Percentiles rank a stretch among this genome's conserved stretches.
These are phyloP conservation scores for Amblyteles armatorius DNA, from an alignment of 2,888 invertebrate genomes.

Conservation along the genomic window DNA sequence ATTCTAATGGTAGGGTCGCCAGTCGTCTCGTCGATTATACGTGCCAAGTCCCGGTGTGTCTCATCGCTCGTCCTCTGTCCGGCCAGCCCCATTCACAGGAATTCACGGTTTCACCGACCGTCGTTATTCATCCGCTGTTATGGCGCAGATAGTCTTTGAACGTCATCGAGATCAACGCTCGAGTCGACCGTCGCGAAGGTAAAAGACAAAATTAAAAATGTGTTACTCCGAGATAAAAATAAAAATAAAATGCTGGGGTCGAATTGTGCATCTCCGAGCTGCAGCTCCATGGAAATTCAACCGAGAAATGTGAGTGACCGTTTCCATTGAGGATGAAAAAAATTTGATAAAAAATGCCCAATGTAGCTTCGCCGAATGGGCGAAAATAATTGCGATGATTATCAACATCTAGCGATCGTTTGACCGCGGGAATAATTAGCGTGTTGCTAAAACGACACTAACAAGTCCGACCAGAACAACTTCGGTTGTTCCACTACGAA, in stretches of 20 bases:
- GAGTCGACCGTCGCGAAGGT: neutral
- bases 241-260: neutral
- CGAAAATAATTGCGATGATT: neutral
- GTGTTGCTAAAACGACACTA: too few species aligned
- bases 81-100: neutral
- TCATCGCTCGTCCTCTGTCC: neutral
- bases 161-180: neutral
- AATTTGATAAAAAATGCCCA: too few species aligned
- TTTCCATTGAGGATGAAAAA: neutral
- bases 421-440: too few species aligned
- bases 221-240: neutral
- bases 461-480: neutral
- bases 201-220: neutral
- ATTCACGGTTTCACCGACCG: neutral
- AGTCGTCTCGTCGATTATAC: slow-evolving; percentile 50
- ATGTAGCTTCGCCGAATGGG: too few species aligned
- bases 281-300: neutral
- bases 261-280: neutral
- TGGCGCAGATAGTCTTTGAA: neutral
- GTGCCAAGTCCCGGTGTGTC: slow-evolving; percentile 1
- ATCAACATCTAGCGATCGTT: neutral
- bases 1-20: slow-evolving; percentile 77
- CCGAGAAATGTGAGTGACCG: neutral
- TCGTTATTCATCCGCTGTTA: neutral
- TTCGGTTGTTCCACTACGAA: neutral